Conservation (phyloP, 2,888 invertebrate species). For the Coleophora deauratella region DNA sequence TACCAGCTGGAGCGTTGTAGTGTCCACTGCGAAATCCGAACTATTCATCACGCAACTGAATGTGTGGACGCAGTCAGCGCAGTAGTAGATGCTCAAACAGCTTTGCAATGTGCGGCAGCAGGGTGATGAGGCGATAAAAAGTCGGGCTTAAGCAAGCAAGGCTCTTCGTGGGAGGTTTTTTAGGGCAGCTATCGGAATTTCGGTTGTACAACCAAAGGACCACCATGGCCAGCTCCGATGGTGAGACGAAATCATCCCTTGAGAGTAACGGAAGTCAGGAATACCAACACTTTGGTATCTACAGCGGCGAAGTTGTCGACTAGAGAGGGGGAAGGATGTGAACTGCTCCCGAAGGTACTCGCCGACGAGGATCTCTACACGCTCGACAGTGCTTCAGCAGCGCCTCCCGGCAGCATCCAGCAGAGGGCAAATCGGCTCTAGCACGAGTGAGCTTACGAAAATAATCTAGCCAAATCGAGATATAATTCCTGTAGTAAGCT, state of each 20-base stretch:
- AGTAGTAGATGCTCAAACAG: neutral
- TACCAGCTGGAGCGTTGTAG: constrained; percentile 20
- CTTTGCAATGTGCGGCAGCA: neutral
- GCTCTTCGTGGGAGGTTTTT: neutral
- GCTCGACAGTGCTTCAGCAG: neutral
- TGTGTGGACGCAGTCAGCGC: neutral
- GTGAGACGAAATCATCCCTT: neutral
- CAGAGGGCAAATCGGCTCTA: neutral
- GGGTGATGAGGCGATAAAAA: neutral
- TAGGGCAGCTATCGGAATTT: neutral
- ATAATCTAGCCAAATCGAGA: too few species aligned
- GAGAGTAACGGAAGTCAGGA: neutral
- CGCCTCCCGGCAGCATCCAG: neutral
- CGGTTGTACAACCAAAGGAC: neutral
- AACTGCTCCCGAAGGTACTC: neutral
- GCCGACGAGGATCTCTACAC: neutral
- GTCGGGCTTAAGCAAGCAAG: neutral
- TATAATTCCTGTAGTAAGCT: too few species aligned
- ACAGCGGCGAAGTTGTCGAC: neutral
- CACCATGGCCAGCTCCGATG: neutral
- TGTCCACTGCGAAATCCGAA: constrained; percentile 18
- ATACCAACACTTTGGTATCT: neutral
- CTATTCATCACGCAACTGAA: constrained; percentile 12
- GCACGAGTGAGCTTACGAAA: neutral
- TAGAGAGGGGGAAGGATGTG: neutral